phyloP scores from a whole-genome alignment of 2,888 invertebrate genomes.

The Coelinius sp. region DNA sequence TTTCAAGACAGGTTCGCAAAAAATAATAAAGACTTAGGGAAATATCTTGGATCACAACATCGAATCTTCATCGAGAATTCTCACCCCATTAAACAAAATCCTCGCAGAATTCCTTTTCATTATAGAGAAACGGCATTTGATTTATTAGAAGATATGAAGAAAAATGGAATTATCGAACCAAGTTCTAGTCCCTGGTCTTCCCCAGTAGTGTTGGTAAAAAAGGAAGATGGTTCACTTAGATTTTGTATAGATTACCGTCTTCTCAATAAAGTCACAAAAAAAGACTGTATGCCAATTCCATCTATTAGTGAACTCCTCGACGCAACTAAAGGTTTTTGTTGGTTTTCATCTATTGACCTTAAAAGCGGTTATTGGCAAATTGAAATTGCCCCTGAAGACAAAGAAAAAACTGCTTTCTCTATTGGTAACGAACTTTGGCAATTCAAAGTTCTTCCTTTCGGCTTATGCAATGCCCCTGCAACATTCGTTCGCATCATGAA shows the following conservation, averaged over 20 bases:
- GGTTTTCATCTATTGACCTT: not conserved
- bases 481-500: constrained; percentile 30
- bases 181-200: constrained; percentile 38
- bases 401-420: not conserved
- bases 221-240: constrained; percentile 17
- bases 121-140: not conserved
- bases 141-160: not conserved
- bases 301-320: too few species aligned
- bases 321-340: not conserved
- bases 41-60: too few species aligned
- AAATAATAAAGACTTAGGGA: too few species aligned
- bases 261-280: constrained; percentile 31
- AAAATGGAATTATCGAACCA: constrained; percentile 13
- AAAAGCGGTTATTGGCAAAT: not conserved
- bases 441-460: too few species aligned
- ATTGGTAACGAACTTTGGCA: not conserved
- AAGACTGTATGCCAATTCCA: constrained; percentile 29
- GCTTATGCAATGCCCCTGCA: too few species aligned
- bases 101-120: too few species aligned
- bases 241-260: constrained; percentile 34
- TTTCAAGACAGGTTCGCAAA: too few species aligned
- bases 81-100: too few species aligned
- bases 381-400: not conserved
- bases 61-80: too few species aligned
- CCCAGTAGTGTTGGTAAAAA: constrained; percentile 32